These are phyloP conservation scores for Oscheius onirici DNA, from an alignment of 2,888 invertebrate genomes.

Conservation along the genomic window DNA sequence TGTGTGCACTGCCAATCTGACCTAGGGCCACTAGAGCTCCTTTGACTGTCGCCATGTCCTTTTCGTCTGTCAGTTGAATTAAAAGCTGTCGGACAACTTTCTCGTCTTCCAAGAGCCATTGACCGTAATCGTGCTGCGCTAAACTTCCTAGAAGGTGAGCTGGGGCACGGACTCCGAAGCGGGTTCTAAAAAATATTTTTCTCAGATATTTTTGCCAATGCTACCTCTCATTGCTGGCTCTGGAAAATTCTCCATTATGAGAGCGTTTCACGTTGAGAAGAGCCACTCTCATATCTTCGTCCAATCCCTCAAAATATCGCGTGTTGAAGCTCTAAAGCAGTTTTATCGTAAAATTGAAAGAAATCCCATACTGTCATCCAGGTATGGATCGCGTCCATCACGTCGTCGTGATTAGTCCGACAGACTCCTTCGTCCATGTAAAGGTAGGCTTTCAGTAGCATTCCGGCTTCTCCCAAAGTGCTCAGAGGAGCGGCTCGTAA, in stretches of 20 bases:
- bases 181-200: conserved; percentile 18
- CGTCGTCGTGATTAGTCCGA: conserved; percentile 40
- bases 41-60: conserved; percentile 46
- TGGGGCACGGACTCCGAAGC: conserved; percentile 51
- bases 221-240: conserved; percentile 76
- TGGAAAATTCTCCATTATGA: conserved; percentile 82
- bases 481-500: conserved; percentile 36
- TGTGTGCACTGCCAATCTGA: conserved; percentile 46
- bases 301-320: conserved; percentile 87
- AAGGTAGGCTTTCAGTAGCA: conserved; percentile 53
- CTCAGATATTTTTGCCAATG: not conserved
- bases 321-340: conserved; percentile 72
- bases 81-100: conserved; percentile 38
- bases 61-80: conserved; percentile 32
- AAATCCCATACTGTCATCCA: conserved; percentile 53
- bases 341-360: too few relatives aligned
- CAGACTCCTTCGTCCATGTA: conserved; percentile 54
- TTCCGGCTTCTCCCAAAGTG: conserved; percentile 61
- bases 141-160: conserved; percentile 57
- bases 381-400: conserved; percentile 40
- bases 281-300: conserved; percentile 87
- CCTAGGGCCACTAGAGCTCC: conserved; percentile 56
- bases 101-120: conserved; percentile 34
- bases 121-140: conserved; percentile 50
- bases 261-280: conserved; percentile 85